Conservation (phyloP, 2,888 invertebrate genomes). For the Synergus gifuensis region DNA sequence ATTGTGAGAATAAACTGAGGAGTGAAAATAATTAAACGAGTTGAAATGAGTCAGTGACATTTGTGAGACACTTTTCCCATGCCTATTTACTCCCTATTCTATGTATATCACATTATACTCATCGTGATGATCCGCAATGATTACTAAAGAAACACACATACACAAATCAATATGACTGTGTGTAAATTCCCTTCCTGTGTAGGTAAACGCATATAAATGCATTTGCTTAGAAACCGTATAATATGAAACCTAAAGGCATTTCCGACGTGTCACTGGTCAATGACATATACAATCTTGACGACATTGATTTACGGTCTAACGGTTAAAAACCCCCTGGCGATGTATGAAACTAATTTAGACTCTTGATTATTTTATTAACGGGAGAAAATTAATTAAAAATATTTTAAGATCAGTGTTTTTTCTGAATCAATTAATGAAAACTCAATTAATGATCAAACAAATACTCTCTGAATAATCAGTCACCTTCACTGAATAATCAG, state of each 20-base stretch:
- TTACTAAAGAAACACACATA: conserved; percentile 14
- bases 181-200: not conserved
- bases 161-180: not conserved
- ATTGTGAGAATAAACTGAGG: not conserved
- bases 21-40: conserved; percentile 21
- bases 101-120: conserved; percentile 10
- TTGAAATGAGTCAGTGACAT: conserved; percentile 29
- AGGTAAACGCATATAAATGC: not conserved
- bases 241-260: conserved; percentile 32
- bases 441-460: too few relatives aligned
- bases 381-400: not conserved
- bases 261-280: conserved; percentile 15
- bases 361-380: not conserved
- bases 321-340: not conserved
- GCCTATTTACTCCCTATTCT: conserved; percentile 5
- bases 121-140: conserved; percentile 12
- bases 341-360: not conserved
- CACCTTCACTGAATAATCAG: too few relatives aligned
- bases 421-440: too few relatives aligned
- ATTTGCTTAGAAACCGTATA: not conserved
- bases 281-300: conserved; percentile 16
- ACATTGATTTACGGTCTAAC: conserved; percentile 1
- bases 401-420: not conserved
- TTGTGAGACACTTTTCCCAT: conserved; percentile 17
- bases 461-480: too few relatives aligned